These are phyloP conservation scores for Andrena bucephala DNA, from an alignment of 2,888 invertebrate genomes.

Conservation along the genomic window DNA sequence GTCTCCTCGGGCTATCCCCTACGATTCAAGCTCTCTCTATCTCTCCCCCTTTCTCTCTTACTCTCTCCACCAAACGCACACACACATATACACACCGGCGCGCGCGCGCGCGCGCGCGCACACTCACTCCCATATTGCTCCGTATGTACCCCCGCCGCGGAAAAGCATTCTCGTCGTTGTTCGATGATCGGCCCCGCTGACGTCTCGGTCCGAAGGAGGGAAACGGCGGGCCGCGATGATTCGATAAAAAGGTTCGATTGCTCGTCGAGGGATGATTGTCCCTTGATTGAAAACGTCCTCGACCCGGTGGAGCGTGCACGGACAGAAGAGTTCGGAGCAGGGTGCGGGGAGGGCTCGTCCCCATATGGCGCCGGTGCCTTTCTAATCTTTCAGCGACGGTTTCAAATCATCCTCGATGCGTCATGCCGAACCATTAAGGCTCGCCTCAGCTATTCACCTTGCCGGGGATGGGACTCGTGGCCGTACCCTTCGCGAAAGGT, in stretches of 20 bases:
- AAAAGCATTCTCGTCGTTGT: slow-evolving; percentile 58
- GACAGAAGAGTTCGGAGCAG: slow-evolving; percentile 32
- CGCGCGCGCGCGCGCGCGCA: not conserved
- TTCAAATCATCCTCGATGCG: slow-evolving; percentile 56
- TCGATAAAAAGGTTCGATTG: slow-evolving; percentile 75
- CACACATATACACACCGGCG: not conserved
- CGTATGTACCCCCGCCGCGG: slow-evolving; percentile 47
- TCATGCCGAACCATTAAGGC: slow-evolving; percentile 46
- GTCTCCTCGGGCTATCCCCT: slow-evolving; percentile 37
- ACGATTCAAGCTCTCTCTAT: slow-evolving; percentile 19
- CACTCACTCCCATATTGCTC: slow-evolving; percentile 46
- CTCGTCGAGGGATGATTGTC: slow-evolving; percentile 78
- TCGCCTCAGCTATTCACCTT: slow-evolving; percentile 8
- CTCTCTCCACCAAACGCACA: not conserved
- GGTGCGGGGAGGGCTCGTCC: slow-evolving; percentile 34
- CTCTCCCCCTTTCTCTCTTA: slow-evolving; percentile 1
- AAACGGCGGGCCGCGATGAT: slow-evolving; percentile 68
- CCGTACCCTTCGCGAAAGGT: not conserved
- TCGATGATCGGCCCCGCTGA: slow-evolving; percentile 61
- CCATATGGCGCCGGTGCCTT: slow-evolving; percentile 63
- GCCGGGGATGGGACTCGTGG: not conserved
- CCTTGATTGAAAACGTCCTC: slow-evolving; percentile 77
- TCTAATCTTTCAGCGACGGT: slow-evolving; percentile 65
- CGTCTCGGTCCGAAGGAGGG: slow-evolving; percentile 52
- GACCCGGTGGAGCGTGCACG: slow-evolving; percentile 67